These are phyloP conservation scores for Pangasius sanitwongsei DNA, from an alignment of 2,797 vertebrate species.

Conservation along the genomic window DNA sequence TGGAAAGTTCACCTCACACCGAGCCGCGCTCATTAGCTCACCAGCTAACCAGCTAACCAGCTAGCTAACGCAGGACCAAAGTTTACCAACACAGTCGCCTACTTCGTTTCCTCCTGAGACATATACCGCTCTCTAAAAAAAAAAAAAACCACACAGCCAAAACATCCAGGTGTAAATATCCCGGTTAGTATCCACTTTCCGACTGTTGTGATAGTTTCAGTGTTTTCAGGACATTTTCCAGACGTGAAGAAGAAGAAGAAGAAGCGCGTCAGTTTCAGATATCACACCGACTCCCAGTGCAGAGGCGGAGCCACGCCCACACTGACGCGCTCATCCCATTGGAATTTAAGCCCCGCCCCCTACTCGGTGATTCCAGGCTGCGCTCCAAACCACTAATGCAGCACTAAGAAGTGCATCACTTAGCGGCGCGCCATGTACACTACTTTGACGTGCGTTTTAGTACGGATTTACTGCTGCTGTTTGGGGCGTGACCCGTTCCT, in stretches of 20 bases:
- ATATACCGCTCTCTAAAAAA: no score
- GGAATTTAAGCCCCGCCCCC: constrained; percentile 74
- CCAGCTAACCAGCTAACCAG: not conserved
- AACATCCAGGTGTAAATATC: not conserved
- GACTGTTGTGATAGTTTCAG: not conserved
- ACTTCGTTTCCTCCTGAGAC: not conserved
- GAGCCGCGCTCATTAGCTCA: not conserved
- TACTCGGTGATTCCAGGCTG: not conserved
- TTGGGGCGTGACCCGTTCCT: not conserved
- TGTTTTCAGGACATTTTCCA: constrained; percentile 23
- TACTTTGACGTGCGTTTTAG: not conserved
- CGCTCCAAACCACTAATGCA: constrained; percentile 13
- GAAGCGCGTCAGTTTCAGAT: not conserved
- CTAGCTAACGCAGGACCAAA: constrained; percentile 20
- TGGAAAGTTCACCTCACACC: not conserved
- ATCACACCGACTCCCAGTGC: not conserved
- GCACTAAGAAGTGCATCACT: not conserved
- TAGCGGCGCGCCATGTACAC: not conserved
- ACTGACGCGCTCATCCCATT: constrained; percentile 71
- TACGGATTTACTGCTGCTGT: not conserved
- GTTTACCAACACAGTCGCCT: not conserved
- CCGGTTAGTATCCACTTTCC: not conserved
- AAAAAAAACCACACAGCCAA: not conserved
- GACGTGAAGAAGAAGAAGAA: not conserved
- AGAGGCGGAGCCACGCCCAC: constrained; percentile 65